These are phyloP conservation scores for Phataginus tricuspis DNA, from an alignment of 2,797 vertebrate genomes.

Conservation along the genomic window DNA sequence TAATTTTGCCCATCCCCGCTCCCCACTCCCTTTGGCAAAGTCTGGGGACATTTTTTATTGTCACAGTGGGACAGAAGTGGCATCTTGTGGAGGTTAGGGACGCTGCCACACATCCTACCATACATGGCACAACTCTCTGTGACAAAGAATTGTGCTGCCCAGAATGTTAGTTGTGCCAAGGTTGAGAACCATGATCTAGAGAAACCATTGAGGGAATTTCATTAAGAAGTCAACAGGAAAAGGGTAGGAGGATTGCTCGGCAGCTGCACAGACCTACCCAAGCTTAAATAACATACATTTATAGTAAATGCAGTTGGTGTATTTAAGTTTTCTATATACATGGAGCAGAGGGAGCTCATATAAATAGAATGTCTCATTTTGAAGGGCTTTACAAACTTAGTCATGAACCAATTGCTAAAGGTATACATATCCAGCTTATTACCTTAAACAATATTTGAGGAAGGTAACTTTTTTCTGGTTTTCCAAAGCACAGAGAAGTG, in stretches of 20 bases:
- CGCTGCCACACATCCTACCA: not conserved
- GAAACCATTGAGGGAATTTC: not conserved
- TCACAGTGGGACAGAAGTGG: not conserved
- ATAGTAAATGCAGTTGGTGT: not conserved
- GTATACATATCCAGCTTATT: not conserved
- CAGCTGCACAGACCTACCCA: not conserved
- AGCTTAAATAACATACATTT: not conserved
- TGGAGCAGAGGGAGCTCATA: not conserved
- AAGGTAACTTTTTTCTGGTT: not conserved
- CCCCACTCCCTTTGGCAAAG: not conserved
- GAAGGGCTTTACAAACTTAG: constrained; percentile 14
- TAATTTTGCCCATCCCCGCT: not conserved
- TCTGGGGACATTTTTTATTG: not conserved
- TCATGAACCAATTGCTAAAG: not conserved
- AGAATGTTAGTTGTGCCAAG: not conserved
- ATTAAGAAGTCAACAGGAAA: not conserved
- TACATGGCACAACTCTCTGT: not conserved
- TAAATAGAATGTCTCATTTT: not conserved
- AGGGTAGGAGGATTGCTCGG: not conserved
- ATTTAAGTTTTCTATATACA: not conserved
- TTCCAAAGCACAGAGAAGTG: not conserved
- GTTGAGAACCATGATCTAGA: not conserved
- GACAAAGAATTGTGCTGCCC: not conserved
- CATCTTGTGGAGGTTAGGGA: not conserved
- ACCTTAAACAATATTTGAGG: not conserved